Evolutionary conservation across 2,113 vertebrate genomes (phyloP).

Genomic region (Xenopus laevis): DNA sequence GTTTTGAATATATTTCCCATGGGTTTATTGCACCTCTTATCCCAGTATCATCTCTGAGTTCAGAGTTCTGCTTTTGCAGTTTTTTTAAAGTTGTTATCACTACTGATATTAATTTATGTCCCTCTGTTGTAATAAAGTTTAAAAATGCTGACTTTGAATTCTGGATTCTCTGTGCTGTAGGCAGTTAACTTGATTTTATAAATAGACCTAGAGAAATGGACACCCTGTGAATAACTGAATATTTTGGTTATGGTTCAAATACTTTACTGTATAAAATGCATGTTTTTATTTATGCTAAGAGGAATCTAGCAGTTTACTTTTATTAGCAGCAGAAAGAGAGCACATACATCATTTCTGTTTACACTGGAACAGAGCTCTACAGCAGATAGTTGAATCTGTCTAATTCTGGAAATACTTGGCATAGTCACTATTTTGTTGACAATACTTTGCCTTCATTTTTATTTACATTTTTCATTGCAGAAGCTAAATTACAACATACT

Average conservation of each 20-base stretch:
- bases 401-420: neutral
- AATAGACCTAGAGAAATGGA: neutral
- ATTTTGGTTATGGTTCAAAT: neutral
- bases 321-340: constrained; percentile 19
- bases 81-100: too few species aligned
- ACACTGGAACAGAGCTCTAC: constrained; percentile 22
- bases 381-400: constrained; percentile 17
- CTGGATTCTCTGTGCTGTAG: neutral
- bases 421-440: neutral
- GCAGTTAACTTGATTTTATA: neutral
- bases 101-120: too few species aligned
- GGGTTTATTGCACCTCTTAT: too few species aligned
- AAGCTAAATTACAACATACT: too few species aligned
- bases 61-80: too few species aligned
- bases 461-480: too few species aligned
- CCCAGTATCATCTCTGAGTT: too few species aligned
- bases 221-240: neutral
- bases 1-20: too few species aligned
- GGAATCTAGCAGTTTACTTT: neutral
- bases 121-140: too few species aligned
- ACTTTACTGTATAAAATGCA: neutral
- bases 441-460: too few species aligned
- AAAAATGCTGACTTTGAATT: too few species aligned
- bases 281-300: constrained; percentile 11
- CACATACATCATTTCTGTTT: constrained; percentile 22